Conservation (phyloP, 2,113 vertebrate genomes). For the Cygnus buccinator region DNA sequence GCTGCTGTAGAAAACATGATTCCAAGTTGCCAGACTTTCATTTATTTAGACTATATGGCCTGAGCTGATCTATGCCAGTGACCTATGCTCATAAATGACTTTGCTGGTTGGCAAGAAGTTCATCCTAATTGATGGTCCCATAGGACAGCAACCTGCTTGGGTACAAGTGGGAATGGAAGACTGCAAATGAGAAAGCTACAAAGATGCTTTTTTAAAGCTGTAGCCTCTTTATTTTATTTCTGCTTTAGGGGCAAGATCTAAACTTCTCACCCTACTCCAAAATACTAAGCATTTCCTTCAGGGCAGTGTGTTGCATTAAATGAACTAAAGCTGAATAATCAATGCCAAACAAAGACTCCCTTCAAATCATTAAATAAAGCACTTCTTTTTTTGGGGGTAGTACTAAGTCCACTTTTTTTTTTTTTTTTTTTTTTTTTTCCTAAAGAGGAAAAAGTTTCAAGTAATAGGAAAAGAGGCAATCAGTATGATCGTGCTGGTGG, state of each 20-base stretch:
- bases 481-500: neutral
- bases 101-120: neutral
- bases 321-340: neutral
- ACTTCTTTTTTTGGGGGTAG: neutral
- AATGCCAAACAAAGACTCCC: neutral
- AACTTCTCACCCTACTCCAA: neutral
- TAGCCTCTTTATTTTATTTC: neutral
- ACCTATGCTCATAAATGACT: neutral
- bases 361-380: neutral
- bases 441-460: neutral
- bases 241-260: neutral
- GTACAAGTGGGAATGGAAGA: neutral
- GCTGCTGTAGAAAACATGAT: neutral
- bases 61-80: neutral
- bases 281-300: neutral
- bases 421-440: no score
- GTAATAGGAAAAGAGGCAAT: no score
- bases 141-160: neutral
- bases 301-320: neutral
- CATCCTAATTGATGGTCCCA: neutral
- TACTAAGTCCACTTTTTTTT: neutral
- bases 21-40: neutral
- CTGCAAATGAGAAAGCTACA: neutral
- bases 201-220: neutral
- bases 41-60: neutral